Evolutionary conservation across 1,140 invertebrate species (phyloP), one percentile per base, ranked within the genome.

Genomic region (Drosophila micromelanica): DNA sequence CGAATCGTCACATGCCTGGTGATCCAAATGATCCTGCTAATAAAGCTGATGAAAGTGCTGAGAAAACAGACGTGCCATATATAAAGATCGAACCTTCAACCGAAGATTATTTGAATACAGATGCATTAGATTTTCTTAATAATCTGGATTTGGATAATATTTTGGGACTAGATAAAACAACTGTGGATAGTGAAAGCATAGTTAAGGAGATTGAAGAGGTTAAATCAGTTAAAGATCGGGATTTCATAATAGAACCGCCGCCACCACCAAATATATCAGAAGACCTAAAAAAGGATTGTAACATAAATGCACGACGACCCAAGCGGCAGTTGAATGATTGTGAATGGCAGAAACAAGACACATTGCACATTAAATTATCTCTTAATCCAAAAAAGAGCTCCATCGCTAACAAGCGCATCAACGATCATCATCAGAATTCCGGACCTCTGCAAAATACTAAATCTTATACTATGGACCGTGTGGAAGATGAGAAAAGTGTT

Each of bases 1-100:
- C 65, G 20, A 67, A 48, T 27, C 27, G 64, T 5, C 71, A 73
- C 42, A 48, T 20, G 30, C 71, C 63, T 0, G 2, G 11, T 11
- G 5, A n/a, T 37, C 1, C 38, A 3, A 5, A 0, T 2, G n/a
- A 40, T 40, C 2, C n/a, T 5, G 37, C 12, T 11, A 38, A 38
- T 12, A 12, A 13, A 6, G 5, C 15, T 15, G 1, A 30, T 27
- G 2, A 45, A 2, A 35, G 17, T 35, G 6, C 5, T 45, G 45
- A 48, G 12, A 4, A 13, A n/a, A 6, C 15, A 12, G 15, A 23
- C 5, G 15, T 8, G 9, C 2, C 15, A 17, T 15, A 45, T 11
- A 54, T 54, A 7, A 54, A 54, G 5, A 3, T 3, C 2, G 51
- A 35, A 37, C 30, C 51, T 15, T 1, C 11, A n/a, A 5, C 3